phyloP scores from a whole-genome alignment of 2,113 vertebrate species.

The Lampris incognitus region DNA sequence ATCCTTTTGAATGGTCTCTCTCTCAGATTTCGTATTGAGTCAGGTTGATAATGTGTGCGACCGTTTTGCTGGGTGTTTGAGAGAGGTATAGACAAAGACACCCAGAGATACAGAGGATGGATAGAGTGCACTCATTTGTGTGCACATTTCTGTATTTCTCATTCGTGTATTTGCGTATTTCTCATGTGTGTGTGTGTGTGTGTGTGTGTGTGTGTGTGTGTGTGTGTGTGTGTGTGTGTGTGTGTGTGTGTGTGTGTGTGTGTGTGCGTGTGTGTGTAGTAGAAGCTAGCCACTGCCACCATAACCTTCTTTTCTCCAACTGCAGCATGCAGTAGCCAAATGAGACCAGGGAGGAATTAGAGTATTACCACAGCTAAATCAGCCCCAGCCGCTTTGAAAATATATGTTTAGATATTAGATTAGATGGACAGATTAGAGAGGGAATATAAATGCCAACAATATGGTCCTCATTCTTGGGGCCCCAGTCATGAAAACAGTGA shows the following conservation, averaged over 20 bases:
- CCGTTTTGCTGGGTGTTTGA: conserved; percentile 11
- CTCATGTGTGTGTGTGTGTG: neutral
- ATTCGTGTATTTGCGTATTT: neutral
- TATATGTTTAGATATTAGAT: conserved; percentile 72
- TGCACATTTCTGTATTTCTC: neutral
- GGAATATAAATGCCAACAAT: conserved; percentile 65
- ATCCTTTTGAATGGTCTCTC: conserved; percentile 2
- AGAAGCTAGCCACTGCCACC: conserved; percentile 48
- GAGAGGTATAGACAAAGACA: neutral
- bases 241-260: conserved; percentile 9
- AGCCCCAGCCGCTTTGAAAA: conserved; percentile 63
- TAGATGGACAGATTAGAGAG: conserved; percentile 74
- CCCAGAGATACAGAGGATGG: neutral
- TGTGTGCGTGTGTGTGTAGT: conserved; percentile 1
- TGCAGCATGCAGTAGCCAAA: conserved; percentile 45
- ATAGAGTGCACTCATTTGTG: neutral
- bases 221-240: neutral
- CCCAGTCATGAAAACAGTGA: conserved; percentile 45
- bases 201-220: neutral
- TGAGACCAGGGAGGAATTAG: conserved; percentile 74
- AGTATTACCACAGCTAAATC: conserved; percentile 76
- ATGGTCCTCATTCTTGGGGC: conserved; percentile 62
- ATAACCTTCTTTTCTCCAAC: conserved; percentile 60
- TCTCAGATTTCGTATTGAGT: conserved; percentile 1
- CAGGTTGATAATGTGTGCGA: conserved; percentile 4